Percentiles rank a stretch among this genome's conserved stretches.
phyloP scores from a whole-genome alignment of 2,888 invertebrate genomes.

The Argynnis bischoffii region DNA sequence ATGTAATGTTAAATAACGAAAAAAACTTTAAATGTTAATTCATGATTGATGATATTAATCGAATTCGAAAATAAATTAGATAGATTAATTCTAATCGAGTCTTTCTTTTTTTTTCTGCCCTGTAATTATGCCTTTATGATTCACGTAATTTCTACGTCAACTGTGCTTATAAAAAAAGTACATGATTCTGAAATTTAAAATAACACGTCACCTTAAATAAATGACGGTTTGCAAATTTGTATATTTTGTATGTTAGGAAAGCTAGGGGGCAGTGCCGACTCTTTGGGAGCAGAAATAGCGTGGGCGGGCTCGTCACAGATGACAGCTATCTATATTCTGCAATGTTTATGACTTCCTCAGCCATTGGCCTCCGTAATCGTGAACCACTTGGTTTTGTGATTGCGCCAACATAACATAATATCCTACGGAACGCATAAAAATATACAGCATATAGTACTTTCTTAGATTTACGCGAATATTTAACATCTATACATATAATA shows the following conservation, averaged over 20 bases:
- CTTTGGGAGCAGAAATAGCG: slow-evolving; percentile 77
- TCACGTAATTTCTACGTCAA: no score
- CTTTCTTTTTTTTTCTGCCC: no score
- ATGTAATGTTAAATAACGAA: not conserved
- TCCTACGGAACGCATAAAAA: no score
- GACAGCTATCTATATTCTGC: slow-evolving; percentile 74
- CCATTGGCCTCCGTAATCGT: slow-evolving; percentile 65
- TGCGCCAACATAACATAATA: slow-evolving; percentile 7
- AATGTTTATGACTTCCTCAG: slow-evolving; percentile 80
- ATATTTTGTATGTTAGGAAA: slow-evolving; percentile 24
- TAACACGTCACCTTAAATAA: slow-evolving; percentile 16
- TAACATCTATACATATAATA: no score
- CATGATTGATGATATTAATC: not conserved
- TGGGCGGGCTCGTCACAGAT: slow-evolving; percentile 76
- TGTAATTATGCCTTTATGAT: no score
- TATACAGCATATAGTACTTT: no score
- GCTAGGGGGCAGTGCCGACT: slow-evolving; percentile 50
- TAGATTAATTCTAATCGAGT: no score
- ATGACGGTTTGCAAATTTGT: slow-evolving; percentile 6
- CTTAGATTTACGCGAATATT: no score
- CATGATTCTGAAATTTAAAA: slow-evolving; percentile 9
- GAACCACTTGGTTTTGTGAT: slow-evolving; percentile 22
- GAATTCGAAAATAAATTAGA: not conserved
- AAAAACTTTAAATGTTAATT: not conserved
- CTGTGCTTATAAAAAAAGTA: not conserved